Percentiles rank a stretch among this genome's conserved stretches.
Evolutionary conservation across 2,888 invertebrate species (phyloP).

Genomic region (Aethes cnicana): DNA sequence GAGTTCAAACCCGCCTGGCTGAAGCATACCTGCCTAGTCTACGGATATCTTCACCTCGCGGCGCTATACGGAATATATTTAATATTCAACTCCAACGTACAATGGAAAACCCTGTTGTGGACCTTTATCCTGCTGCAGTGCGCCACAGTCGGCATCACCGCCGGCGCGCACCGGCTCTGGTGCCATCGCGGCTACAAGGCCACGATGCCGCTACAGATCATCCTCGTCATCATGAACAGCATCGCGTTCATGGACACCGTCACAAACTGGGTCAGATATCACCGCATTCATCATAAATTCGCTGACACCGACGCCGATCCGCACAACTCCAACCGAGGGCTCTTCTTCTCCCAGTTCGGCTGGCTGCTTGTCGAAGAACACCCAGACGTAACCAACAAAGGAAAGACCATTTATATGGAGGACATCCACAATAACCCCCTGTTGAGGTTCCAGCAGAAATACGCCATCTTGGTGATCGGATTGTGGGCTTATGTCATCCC

Average conservation of each 20-base stretch:
- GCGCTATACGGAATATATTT: conserved; percentile 34
- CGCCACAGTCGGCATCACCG: conserved; percentile 72
- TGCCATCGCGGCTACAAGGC: conserved; percentile 82
- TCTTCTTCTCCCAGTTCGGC: conserved; percentile 27
- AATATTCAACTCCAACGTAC: conserved; percentile 31
- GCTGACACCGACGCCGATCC: conserved; percentile 25
- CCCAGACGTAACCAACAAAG: conserved; percentile 25
- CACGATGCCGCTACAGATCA: conserved; percentile 71
- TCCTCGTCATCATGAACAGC: conserved; percentile 76
- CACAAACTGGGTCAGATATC: conserved; percentile 28
- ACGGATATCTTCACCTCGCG: conserved; percentile 33
- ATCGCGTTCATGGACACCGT: conserved; percentile 49
- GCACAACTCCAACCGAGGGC: conserved; percentile 17
- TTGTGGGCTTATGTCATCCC: conserved; percentile 30
- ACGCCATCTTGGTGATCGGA: conserved; percentile 24
- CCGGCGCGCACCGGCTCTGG: conserved; percentile 82
- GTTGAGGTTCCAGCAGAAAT: conserved; percentile 21
- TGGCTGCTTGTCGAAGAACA: conserved; percentile 26
- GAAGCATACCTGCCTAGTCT: no score
- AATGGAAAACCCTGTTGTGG: conserved; percentile 35
- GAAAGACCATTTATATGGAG: conserved; percentile 28
- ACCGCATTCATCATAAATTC: conserved; percentile 24
- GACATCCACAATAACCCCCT: conserved; percentile 21
- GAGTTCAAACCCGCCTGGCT: no score
- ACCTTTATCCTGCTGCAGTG: conserved; percentile 28